phyloP scores from a whole-genome alignment of 2,888 invertebrate genomes.

The Pediacus dermestoides region DNA sequence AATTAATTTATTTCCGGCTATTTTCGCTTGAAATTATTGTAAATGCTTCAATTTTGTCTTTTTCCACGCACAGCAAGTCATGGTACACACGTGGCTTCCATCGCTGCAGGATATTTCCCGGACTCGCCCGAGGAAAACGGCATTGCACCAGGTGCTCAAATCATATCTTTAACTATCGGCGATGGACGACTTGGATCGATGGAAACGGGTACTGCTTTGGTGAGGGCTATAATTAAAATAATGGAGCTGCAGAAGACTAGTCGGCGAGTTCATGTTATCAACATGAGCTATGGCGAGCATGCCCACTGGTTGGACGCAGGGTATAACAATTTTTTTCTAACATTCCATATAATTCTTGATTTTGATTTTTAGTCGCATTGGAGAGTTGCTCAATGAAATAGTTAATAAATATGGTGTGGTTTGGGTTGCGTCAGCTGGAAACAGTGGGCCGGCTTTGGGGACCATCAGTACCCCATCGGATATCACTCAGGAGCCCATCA shows the following conservation, averaged over 20 bases:
- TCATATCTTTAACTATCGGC: slow-evolving; percentile 90
- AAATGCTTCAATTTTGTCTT: no score
- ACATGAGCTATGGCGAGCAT: slow-evolving; percentile 98
- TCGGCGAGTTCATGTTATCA: slow-evolving; percentile 79
- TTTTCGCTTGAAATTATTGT: no score
- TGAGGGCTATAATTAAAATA: slow-evolving; percentile 85
- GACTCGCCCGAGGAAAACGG: slow-evolving; percentile 87
- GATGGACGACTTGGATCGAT: slow-evolving; percentile 88
- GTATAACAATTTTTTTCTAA: slow-evolving; percentile 49
- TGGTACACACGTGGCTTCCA: slow-evolving; percentile 96
- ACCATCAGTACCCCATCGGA: slow-evolving; percentile 89
- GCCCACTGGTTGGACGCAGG: slow-evolving; percentile 88
- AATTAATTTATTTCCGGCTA: no score
- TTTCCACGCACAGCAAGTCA: no score
- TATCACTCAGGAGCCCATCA: slow-evolving; percentile 76
- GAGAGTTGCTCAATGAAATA: slow-evolving; percentile 79
- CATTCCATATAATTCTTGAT: not conserved
- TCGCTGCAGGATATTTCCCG: slow-evolving; percentile 87
- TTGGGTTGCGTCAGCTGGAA: slow-evolving; percentile 94
- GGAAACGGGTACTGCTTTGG: slow-evolving; percentile 94
- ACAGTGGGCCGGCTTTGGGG: slow-evolving; percentile 89
- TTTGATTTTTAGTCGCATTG: slow-evolving; percentile 66
- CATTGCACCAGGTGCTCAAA: slow-evolving; percentile 93
- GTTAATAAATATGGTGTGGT: slow-evolving; percentile 88
- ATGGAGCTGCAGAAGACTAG: slow-evolving; percentile 64